phyloP scores from a whole-genome alignment of 2,888 invertebrate species.

The Yponomeuta plumbellus region DNA sequence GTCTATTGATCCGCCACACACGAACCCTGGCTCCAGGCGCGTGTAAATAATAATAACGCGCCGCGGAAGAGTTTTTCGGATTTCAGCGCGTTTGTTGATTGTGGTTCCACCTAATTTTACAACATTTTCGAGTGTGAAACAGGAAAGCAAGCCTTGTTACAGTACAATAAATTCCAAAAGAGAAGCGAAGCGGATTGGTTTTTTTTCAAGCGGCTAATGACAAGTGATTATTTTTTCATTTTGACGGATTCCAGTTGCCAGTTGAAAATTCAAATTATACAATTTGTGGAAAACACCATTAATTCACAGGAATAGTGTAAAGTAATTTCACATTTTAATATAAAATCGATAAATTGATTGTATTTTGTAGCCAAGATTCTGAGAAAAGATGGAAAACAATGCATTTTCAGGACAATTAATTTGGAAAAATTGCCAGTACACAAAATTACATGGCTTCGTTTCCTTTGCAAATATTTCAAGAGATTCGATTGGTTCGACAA shows the following conservation, averaged over 20 bases:
- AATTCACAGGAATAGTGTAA: too few relatives aligned
- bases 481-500: not conserved
- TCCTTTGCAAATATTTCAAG: not conserved
- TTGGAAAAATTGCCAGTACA: not conserved
- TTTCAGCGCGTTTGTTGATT: constrained; percentile 59
- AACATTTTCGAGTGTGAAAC: constrained; percentile 53
- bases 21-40: constrained; percentile 27
- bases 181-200: constrained; percentile 72
- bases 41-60: constrained; percentile 31
- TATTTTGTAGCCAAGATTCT: too few relatives aligned
- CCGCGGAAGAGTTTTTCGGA: constrained; percentile 25
- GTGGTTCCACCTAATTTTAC: constrained; percentile 54
- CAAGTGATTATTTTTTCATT: constrained; percentile 55
- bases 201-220: constrained; percentile 68
- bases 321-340: too few relatives aligned
- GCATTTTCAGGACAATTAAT: not conserved
- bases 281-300: too few relatives aligned
- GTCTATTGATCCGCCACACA: constrained; percentile 62
- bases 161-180: constrained; percentile 75
- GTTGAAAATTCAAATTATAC: constrained; percentile 21
- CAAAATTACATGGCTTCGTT: not conserved
- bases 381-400: too few relatives aligned
- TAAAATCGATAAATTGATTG: too few relatives aligned
- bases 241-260: constrained; percentile 53
- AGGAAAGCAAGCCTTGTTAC: constrained; percentile 76